Evolutionary conservation across 2,888 invertebrate species (phyloP).

Genomic region (Drosophila atripex): DNA sequence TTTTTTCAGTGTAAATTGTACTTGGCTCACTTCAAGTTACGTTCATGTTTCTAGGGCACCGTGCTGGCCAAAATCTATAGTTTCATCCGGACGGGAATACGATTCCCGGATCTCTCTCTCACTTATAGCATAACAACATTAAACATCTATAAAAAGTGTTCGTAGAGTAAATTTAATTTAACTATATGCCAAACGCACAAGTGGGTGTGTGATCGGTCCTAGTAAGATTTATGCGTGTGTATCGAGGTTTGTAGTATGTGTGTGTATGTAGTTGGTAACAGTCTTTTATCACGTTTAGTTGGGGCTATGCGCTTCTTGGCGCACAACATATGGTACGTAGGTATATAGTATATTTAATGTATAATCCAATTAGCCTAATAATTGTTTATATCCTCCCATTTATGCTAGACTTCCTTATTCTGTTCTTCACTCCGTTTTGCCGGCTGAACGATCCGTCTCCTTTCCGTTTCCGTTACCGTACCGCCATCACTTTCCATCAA

Average conservation of each 20-base stretch:
- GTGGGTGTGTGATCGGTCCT: constrained; percentile 23
- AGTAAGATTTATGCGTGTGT: constrained; percentile 39
- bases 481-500: neutral
- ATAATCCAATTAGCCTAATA: constrained; percentile 31
- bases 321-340: constrained; percentile 39
- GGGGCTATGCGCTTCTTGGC: constrained; percentile 42
- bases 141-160: constrained; percentile 48
- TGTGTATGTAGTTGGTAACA: constrained; percentile 67
- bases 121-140: constrained; percentile 36
- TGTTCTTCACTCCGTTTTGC: neutral
- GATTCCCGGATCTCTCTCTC: constrained; percentile 3
- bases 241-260: constrained; percentile 52
- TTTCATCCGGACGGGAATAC: neutral
- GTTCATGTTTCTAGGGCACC: constrained; percentile 11
- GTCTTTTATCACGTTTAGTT: constrained; percentile 81
- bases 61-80: constrained; percentile 20
- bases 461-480: constrained; percentile 8
- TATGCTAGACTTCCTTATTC: constrained; percentile 22
- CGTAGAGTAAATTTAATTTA: constrained; percentile 41
- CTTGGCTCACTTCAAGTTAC: constrained; percentile 33
- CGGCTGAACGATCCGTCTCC: neutral
- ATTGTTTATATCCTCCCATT: constrained; percentile 41
- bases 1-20: constrained; percentile 67
- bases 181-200: constrained; percentile 15
- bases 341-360: constrained; percentile 30